A percentile compares a stretch with the other conserved stretches of the same genome.
These are phyloP conservation scores for Rugalucina vietnamica DNA, from an alignment of 2,888 invertebrate genomes.

Conservation along the genomic window DNA sequence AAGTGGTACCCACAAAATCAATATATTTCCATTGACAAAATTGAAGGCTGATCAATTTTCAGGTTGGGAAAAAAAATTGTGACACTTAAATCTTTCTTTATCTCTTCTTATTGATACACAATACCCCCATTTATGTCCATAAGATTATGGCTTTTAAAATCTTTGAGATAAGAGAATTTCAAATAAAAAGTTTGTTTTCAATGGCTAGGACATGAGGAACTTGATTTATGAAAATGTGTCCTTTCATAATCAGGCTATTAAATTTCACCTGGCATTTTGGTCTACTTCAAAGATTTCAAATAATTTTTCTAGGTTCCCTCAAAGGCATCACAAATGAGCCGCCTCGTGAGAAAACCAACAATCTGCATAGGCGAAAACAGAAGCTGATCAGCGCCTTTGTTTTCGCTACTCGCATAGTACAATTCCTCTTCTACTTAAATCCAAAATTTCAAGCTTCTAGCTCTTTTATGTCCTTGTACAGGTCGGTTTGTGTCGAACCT, in stretches of 20 bases:
- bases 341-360: too few species aligned
- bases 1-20: background rate
- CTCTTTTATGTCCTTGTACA: too few species aligned
- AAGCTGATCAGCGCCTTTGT: too few species aligned
- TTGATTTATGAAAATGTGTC: background rate
- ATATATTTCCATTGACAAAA: background rate
- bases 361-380: too few species aligned
- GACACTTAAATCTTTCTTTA: background rate
- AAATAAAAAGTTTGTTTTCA: background rate
- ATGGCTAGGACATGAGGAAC: background rate
- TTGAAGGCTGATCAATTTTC: background rate
- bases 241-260: background rate
- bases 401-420: too few species aligned
- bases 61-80: background rate
- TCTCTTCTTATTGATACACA: background rate
- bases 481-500: too few species aligned
- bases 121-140: background rate
- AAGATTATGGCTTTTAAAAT: slow-evolving; percentile 6
- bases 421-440: too few species aligned
- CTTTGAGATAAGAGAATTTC: background rate
- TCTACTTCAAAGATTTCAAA: background rate
- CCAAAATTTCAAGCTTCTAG: too few species aligned
- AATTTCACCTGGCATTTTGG: background rate
- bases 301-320: too few species aligned
- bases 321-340: too few species aligned